Evolutionary conservation across 2,113 vertebrate genomes (phyloP).

Genomic region (Megaleporinus macrocephalus): DNA sequence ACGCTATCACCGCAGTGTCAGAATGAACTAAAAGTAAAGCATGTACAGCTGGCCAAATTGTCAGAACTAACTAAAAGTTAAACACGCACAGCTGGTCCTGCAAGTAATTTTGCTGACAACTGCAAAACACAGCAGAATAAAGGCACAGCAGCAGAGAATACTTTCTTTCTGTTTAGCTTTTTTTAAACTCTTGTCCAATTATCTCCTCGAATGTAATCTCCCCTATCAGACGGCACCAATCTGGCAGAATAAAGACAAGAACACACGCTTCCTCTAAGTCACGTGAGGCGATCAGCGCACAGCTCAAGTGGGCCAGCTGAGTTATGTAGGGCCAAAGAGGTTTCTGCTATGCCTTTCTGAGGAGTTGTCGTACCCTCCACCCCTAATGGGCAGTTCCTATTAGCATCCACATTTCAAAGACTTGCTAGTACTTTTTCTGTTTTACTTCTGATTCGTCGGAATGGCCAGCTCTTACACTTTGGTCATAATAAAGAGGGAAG

Average conservation of each 20-base stretch:
- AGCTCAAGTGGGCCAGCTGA: neutral
- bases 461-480: no score
- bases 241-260: neutral
- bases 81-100: neutral
- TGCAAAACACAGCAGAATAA: neutral
- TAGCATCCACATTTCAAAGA: no score
- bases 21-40: neutral
- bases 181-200: neutral
- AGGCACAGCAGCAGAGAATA: neutral
- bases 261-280: neutral
- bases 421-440: no score
- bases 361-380: no score
- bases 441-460: no score
- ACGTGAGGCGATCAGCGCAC: neutral
- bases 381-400: no score
- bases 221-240: neutral
- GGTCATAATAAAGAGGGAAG: no score
- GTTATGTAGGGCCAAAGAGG: neutral
- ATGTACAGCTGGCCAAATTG: neutral
- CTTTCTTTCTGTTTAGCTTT: neutral
- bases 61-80: neutral
- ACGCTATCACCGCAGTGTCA: neutral
- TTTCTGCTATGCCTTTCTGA: no score
- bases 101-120: slow-evolving; percentile 6
- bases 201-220: neutral